These are phyloP conservation scores for Malachius bipustulatus DNA, from an alignment of 2,888 invertebrate species.

Conservation along the genomic window DNA sequence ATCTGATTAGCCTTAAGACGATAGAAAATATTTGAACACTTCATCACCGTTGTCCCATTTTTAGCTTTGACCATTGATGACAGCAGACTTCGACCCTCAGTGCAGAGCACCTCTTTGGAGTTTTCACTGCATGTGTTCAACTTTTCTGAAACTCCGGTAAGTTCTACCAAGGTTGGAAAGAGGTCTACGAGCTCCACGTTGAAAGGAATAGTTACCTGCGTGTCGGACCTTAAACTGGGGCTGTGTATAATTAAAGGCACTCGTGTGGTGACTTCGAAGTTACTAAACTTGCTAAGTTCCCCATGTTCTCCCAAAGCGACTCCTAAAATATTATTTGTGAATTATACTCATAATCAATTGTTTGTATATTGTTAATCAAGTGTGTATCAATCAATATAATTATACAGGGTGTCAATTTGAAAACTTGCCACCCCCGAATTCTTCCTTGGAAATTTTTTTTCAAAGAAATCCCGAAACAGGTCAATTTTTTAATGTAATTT, in stretches of 20 bases:
- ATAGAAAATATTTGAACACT: too few relatives aligned
- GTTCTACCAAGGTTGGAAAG: slow-evolving; percentile 71
- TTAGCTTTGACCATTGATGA: slow-evolving; percentile 39
- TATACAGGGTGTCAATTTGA: too few relatives aligned
- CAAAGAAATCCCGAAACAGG: too few relatives aligned
- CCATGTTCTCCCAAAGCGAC: slow-evolving; percentile 88
- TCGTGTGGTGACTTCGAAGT: slow-evolving; percentile 67
- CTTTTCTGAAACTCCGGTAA: slow-evolving; percentile 46
- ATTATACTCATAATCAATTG: too few relatives aligned
- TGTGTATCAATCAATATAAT: too few relatives aligned
- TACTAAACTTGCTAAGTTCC: slow-evolving; percentile 85
- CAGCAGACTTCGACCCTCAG: slow-evolving; percentile 64
- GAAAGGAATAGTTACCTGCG: slow-evolving; percentile 29
- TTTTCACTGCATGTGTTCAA: slow-evolving; percentile 42
- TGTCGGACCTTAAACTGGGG: slow-evolving; percentile 41
- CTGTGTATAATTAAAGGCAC: slow-evolving; percentile 68
- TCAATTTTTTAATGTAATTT: too few relatives aligned
- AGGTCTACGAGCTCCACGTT: slow-evolving; percentile 72
- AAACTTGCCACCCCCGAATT: too few relatives aligned
- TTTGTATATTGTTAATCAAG: too few relatives aligned
- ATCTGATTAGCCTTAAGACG: too few relatives aligned
- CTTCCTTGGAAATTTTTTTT: too few relatives aligned
- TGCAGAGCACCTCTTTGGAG: slow-evolving; percentile 42
- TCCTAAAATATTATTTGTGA: slow-evolving; percentile 50
- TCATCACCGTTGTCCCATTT: too few relatives aligned